Evolutionary conservation across 2,113 vertebrate species (phyloP).

Genomic region (Chiloscyllium plagiosum): DNA sequence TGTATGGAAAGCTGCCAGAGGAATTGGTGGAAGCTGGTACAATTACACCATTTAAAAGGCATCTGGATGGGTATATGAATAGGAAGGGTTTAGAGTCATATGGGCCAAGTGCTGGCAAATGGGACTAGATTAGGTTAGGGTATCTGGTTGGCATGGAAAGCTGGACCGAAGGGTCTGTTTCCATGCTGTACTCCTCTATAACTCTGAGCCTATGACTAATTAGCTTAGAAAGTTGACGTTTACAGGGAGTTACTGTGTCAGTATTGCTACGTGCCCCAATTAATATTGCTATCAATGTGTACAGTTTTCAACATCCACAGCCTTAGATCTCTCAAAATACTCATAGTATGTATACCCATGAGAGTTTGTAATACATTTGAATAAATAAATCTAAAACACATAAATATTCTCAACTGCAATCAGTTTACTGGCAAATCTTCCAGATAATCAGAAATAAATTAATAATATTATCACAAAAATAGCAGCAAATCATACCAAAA

Average conservation of each 20-base stretch:
- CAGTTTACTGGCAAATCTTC: conserved; percentile 17
- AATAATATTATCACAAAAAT: conserved; percentile 4
- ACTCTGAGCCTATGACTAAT: no score
- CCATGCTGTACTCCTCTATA: no score
- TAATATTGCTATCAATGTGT: background rate
- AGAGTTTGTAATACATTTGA: background rate
- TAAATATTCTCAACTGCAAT: background rate
- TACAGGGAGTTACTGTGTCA: background rate
- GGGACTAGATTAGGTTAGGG: no score
- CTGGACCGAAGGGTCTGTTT: no score
- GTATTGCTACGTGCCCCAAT: background rate
- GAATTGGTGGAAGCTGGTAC: no score
- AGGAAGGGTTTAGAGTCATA: no score
- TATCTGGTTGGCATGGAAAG: no score
- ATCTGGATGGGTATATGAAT: no score
- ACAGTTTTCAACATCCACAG: background rate
- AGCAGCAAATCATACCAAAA: background rate
- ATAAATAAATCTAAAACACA: background rate
- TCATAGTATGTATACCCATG: no score
- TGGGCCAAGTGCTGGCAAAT: no score
- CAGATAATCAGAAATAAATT: conserved; percentile 32
- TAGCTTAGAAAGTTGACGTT: background rate
- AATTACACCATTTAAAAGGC: no score
- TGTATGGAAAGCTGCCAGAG: no score
- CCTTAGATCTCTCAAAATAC: background rate